Evolutionary conservation across 2,888 invertebrate species (phyloP), one percentile per base, ranked within the genome.

Genomic region (Tortrix viridana): DNA sequence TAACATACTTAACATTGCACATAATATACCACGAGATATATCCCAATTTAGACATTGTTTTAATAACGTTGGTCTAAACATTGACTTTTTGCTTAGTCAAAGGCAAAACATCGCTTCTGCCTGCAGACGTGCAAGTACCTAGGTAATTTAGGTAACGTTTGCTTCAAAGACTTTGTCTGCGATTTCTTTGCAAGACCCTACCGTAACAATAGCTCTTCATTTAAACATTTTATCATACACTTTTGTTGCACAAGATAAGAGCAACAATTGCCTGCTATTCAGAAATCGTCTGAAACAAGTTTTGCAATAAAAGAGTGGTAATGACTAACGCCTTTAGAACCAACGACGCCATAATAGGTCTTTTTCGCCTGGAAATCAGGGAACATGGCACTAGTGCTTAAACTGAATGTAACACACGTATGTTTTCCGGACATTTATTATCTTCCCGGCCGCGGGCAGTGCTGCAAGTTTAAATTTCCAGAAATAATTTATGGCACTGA

Each of bases 201-300:
- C 72, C 68, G 68, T 76, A 79, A 83, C 84, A 84, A 83, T 81
- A 78, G 82, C 76, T 78, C 75, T 79, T 81, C 80, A 78, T 82
- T 77, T 76, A 74, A 81, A 81, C 79, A 80, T 84, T 82, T 78
- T 77, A 80, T 78, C 79, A 77, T 77, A 80, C 76, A 81, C 74
- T 77, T 77, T 80, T 81, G 82, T 82, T 74, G 75, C 58, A 69
- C 67, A 62, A 65, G 72, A 73, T 72, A 73, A 61, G 58, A 66
- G 68, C 74, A 73, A 79, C 77, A 80, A 82, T 82, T 81, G 81
- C 77, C 74, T 69, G 72, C 78, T 76, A 79, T 81, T 83, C 81
- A 81, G 72, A 59, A 81, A 79, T 81, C 76, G 32, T 12, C 71
- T 53, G 66, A 69, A 72, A 72, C 69, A 72, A 74, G 70, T 77